Base-by-base conservation (phyloP, 2,888 invertebrate genomes). In the Morpho achilles region DNA sequence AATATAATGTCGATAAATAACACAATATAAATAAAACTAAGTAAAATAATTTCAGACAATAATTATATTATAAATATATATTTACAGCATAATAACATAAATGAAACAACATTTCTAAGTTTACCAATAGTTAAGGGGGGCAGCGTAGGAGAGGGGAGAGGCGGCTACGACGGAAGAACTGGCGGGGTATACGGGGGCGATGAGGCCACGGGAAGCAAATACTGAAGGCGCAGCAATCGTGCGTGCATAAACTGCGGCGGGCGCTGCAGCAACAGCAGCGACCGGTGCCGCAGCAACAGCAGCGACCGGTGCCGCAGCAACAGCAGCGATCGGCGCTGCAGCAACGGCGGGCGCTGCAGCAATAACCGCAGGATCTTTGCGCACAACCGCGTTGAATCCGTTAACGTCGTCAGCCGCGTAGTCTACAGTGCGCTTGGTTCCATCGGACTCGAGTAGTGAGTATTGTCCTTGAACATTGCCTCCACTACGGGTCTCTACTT, bases 361-460 rank as follows among this genome's bases (percentile, higher is more conserved):
- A 5, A 80, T 74, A 49, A 82, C 76, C 43, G 78, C 84, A 42
- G 92, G 86, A 65, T 91, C 91, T 63, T 91, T 91, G 69, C 89
- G 87, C 41, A 92, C 92, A 23, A 92, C 86, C 44, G 92, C 92
- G 80, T 92, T 92, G 81, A 92, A 92, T 22, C 92, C 92, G 67
- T 92, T 91, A 58, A 91, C 73, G 58, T 91, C 89, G 71, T 92
- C 92, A 59, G 92, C 92, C 52, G 89, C 81, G 80, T 92, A 92
- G 78, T 92, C 92, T 1, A 92, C 92, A 22, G 86, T 91, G 63
- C 92, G 87, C 67, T 86, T 87, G 60, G 91, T 92, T 67, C 92
- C 92, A 68, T 92, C 92, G 49, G 92, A 70, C 56, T 92, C 92
- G 8, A 86, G 76, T 10, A 92, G 83, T 39, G 92, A 92, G 84